Evolutionary conservation across 2,888 invertebrate species (phyloP), one percentile per base, ranked within the genome.

Genomic region (Allacma fusca): DNA sequence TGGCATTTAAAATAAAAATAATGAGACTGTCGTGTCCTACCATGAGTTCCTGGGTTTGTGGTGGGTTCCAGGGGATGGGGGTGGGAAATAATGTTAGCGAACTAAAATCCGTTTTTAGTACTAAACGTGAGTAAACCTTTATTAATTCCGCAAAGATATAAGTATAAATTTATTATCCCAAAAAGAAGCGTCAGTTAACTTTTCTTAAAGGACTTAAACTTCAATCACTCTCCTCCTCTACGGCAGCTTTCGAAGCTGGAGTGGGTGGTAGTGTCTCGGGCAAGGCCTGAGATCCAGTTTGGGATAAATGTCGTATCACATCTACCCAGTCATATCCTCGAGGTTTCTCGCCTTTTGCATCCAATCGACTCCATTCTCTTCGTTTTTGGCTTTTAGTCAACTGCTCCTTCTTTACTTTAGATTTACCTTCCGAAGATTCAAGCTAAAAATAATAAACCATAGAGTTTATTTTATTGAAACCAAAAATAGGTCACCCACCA

Each of bases 291-390:
- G 21, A 26, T n/a, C 79, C 79, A 50, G 92, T 92, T 86, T 97
- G 97, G 13, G 95, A 94, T 78, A 98, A 90, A 88, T 98, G 98
- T 87, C 95, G 96, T n/a, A 98, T 92, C 80, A 98, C 91, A 86
- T 97, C 97, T 13, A 97, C 92, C 97, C 98, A 98, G 88, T 98
- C 92, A 91, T 92, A 95, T 0, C 98, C 98, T 34, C 97, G 88
- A 0, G 94, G 93, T 81, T 90, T 91, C 85, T 97, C 96, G 0
- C 96, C 96, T 40, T 91, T 92, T 24, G 90, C 89, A 86, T 95
- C 95, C 0, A 94, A 90, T 76, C 91, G 90, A 86, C 95, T 95
- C 93, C 94, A 95, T 85, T 93, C 92, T 78, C 93, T 90, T 16
- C 96, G 90, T 86, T 97, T 97, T 87, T 97, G 97, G 0, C 96